These are phyloP conservation scores for Trisateles emortualis DNA, from an alignment of 2,888 invertebrate genomes.

Conservation along the genomic window DNA sequence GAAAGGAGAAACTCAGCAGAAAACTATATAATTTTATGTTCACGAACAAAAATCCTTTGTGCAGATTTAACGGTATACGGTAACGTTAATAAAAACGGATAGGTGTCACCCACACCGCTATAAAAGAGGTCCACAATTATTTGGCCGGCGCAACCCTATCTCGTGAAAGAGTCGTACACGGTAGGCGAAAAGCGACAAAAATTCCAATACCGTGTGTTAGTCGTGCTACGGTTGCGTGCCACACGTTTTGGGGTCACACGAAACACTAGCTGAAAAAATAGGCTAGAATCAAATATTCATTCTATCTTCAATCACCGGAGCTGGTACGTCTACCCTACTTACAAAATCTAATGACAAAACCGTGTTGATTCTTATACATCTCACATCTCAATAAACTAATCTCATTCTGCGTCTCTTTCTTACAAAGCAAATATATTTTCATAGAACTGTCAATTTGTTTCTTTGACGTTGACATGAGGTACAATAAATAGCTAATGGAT, in stretches of 20 bases:
- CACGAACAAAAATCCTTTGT: constrained; percentile 58
- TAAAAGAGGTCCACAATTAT: constrained; percentile 67
- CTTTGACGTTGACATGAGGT: not conserved
- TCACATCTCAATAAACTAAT: not conserved
- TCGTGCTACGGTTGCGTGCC: constrained; percentile 68
- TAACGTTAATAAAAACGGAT: constrained; percentile 62
- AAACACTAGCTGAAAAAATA: constrained; percentile 63
- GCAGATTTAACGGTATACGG: constrained; percentile 55
- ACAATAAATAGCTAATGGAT: not conserved
- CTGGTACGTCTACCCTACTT: constrained; percentile 24
- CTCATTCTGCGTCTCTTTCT: not conserved
- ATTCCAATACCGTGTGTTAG: constrained; percentile 67
- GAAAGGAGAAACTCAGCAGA: no score
- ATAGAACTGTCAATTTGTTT: constrained; percentile 7
- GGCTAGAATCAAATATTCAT: constrained; percentile 70
- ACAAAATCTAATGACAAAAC: constrained; percentile 32
- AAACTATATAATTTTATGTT: constrained; percentile 46
- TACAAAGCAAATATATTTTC: constrained; percentile 12
- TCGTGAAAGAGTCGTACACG: constrained; percentile 61
- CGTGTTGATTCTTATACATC: not conserved
- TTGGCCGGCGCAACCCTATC: constrained; percentile 59
- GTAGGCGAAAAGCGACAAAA: constrained; percentile 63
- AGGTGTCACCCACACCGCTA: constrained; percentile 57
- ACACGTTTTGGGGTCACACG: constrained; percentile 77
- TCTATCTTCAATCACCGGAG: constrained; percentile 34